Percentiles rank a stretch among this genome's conserved stretches.
These are phyloP conservation scores for Dipodomys merriami DNA, from an alignment of 2,113 vertebrate genomes.

Conservation along the genomic window DNA sequence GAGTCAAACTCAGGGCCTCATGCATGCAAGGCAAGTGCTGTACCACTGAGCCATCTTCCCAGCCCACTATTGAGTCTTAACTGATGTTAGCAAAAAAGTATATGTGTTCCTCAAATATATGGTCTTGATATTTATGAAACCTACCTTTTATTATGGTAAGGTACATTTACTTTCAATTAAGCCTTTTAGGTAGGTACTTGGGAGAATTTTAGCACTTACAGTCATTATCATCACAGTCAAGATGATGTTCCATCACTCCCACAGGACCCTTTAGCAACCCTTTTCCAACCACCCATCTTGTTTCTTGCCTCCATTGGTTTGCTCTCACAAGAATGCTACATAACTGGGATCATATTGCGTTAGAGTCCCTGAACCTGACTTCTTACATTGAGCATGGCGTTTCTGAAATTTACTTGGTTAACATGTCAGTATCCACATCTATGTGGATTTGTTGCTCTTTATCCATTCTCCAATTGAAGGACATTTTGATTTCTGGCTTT, in stretches of 20 bases:
- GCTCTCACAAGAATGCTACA: not conserved
- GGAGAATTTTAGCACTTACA: slow-evolving; percentile 1
- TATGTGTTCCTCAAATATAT: not conserved
- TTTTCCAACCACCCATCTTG: not conserved
- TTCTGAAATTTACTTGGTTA: not conserved
- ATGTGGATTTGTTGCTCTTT: not conserved
- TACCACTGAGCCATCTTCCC: no score
- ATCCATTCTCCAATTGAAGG: not conserved
- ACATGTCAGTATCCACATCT: not conserved
- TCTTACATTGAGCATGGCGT: not conserved
- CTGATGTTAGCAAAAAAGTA: not conserved
- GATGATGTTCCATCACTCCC: no score
- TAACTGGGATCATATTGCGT: fast-evolving
- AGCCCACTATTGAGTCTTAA: not conserved
- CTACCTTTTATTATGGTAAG: not conserved
- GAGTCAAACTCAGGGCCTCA: no score
- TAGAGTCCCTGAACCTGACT: not conserved
- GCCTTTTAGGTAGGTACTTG: not conserved
- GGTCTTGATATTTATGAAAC: not conserved
- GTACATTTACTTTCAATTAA: not conserved
- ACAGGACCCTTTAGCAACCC: not conserved
- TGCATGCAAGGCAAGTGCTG: no score
- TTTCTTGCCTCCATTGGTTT: not conserved
- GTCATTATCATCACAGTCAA: not conserved
- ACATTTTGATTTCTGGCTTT: not conserved